Evolutionary conservation across 2,113 vertebrate genomes (phyloP), one percentile per base, ranked within the genome.

Genomic region (Agelaius tricolor): DNA sequence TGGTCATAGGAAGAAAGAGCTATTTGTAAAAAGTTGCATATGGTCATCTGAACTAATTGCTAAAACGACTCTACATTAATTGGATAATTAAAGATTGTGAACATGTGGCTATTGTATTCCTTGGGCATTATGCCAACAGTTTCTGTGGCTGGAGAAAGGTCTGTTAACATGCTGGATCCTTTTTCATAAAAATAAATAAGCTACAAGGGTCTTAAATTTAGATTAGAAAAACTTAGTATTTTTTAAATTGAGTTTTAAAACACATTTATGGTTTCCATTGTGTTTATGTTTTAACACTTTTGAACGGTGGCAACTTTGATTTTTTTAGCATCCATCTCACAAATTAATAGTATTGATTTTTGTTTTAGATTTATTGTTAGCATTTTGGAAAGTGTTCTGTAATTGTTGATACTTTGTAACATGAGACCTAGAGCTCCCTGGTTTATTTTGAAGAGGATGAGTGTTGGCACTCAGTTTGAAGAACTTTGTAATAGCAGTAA

Each of bases 31-130:
- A 97, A 96, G 94, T 97, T 98, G 90, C 95, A 93, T 97, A 96
- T 97, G 97, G 96, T 97, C 98, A 98, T 98, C 97, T 98, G 97
- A 98, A 96, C 96, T 98, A 98, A 98, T 98, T 98, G 97, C 97
- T 96, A 96, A 97, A 97, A 96, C 2, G 97, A 97, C 94, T 97
- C 96, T 94, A 93, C 94, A 95, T 98, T 98, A 98, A 98, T 98
- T 98, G 97, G 98, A 96, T 98, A 98, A 98, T 98, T 98, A 98
- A 98, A 96, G 98, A 97, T 98, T 97, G 95, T 0, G 55, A 97
- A 95, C 97, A 97, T 97, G 97, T 97, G 94, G 97, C 96, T 97
- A 96, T 98, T 98, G 97, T 97, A 87, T 97, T 98, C 95, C 91
- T 97, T 97, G 98, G 98, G 97, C 98, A 97, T 91, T 86, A 97